Evolutionary conservation across 2,113 vertebrate species (phyloP).

Genomic region (Otis tarda): DNA sequence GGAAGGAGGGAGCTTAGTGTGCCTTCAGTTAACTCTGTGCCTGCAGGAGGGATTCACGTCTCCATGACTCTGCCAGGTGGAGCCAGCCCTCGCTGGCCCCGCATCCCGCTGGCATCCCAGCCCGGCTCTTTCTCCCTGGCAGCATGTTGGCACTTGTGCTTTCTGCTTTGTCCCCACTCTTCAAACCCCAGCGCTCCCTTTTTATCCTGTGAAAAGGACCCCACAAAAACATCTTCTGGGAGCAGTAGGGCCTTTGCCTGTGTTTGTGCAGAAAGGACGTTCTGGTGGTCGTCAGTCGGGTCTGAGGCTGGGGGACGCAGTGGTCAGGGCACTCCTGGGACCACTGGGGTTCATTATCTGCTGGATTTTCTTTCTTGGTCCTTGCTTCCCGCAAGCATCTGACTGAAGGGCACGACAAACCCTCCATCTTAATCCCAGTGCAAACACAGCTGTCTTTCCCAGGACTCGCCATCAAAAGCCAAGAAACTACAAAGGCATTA

Average conservation of each 20-base stretch:
- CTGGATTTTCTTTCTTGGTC: neutral
- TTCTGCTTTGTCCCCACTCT: neutral
- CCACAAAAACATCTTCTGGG: neutral
- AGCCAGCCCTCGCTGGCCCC: neutral
- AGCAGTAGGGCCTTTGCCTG: neutral
- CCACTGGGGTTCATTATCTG: neutral
- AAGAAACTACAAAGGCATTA: neutral
- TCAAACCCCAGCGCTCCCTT: neutral
- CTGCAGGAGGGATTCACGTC: neutral
- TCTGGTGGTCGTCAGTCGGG: neutral
- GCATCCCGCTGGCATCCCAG: neutral
- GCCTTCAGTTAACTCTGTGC: neutral
- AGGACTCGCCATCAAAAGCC: neutral
- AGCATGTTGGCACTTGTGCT: rapidly evolving
- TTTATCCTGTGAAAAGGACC: neutral
- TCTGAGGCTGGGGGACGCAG: neutral
- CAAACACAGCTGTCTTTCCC: constrained; percentile 29
- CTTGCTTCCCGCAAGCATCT: neutral
- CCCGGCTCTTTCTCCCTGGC: neutral
- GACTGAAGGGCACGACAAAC: neutral
- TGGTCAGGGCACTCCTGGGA: neutral
- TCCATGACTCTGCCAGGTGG: rapidly evolving
- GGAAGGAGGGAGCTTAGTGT: neutral
- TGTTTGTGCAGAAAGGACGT: neutral
- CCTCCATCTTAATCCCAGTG: neutral